Base-by-base conservation (phyloP, 2,888 invertebrate species). In the Geophilus truncorum region DNA sequence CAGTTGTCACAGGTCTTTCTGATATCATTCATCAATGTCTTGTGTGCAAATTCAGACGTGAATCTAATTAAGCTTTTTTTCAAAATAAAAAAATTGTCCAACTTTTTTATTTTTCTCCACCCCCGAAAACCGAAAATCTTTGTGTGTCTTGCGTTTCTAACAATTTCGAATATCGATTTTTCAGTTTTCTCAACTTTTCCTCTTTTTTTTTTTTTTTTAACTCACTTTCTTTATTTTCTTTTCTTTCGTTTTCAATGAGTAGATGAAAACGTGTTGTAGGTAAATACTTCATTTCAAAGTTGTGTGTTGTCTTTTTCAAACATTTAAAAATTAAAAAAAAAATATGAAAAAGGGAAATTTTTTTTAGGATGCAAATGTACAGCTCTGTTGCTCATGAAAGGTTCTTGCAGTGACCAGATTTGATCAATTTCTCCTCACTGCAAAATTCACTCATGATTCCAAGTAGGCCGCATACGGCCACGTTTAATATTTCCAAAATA, bases 1-100 rank as follows among this genome's bases (percentile, higher is more conserved):
- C 70, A 70, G 70, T 70, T 70, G 70, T 70, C 70, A 70, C 70
- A 70, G 70, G 70, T 70, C 70, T 70, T 70, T 70, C 70, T 70
- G 70, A 70, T 70, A 70, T 70, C 70, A 70, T 70, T 70, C 70
- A 70, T 70, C 70, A 70, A 70, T 70, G 70, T 70, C 70, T 70
- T 70, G 28, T 70, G 70, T 70, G 70, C 70, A 70, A 70, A 70
- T 70, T 70, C 70, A 70, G 70, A 70, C 70, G 70, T 70, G 70
- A 70, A 70, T 70, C 70, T 70, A 70, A 70, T 70, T 70, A 70
- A 70, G 70, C 70, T 70, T 70, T 70, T 28, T 28, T 28, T 25
- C 12, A 70, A 10, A 23, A 32, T 6, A 32, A 32, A 6, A 32
- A 51, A 70, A 70, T 25, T 70, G 70, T 70, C 25, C n/a, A 25